Evolutionary conservation across 2,797 vertebrate species (phyloP).

Genomic region (Mus caroli): DNA sequence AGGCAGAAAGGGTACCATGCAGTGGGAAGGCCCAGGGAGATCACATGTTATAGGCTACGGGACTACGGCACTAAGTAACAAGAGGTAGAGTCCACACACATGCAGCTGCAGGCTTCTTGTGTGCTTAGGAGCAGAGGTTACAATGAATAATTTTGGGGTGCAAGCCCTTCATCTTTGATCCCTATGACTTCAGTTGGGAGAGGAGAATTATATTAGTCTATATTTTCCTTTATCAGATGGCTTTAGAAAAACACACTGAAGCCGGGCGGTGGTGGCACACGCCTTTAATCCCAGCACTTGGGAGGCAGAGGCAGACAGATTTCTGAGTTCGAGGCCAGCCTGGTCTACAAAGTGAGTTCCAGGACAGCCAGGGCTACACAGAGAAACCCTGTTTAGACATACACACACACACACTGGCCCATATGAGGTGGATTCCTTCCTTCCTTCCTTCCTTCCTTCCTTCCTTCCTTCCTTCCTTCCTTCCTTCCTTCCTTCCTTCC

Average conservation of each 20-base stretch:
- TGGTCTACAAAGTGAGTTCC: too few relatives aligned
- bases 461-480: neutral
- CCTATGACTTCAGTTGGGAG: neutral
- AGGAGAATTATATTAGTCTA: neutral
- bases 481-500: neutral
- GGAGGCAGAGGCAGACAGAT: too few relatives aligned
- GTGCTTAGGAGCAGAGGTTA: neutral
- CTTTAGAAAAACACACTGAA: neutral
- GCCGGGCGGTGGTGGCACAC: too few relatives aligned
- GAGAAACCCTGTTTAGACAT: too few relatives aligned
- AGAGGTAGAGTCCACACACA: neutral
- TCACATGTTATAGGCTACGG: neutral
- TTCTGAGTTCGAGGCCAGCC: too few relatives aligned
- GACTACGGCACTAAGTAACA: neutral
- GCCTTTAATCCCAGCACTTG: too few relatives aligned
- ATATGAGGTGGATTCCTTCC: neutral
- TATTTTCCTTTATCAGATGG: neutral
- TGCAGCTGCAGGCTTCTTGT: neutral
- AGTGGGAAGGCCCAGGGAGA: neutral
- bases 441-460: neutral
- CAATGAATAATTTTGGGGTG: neutral
- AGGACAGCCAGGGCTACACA: too few relatives aligned
- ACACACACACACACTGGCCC: neutral
- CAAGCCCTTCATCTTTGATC: neutral
- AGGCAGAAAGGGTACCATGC: rapidly evolving